Conservation (phyloP, 2,113 vertebrate species). For the Odontesthes bonariensis region DNA sequence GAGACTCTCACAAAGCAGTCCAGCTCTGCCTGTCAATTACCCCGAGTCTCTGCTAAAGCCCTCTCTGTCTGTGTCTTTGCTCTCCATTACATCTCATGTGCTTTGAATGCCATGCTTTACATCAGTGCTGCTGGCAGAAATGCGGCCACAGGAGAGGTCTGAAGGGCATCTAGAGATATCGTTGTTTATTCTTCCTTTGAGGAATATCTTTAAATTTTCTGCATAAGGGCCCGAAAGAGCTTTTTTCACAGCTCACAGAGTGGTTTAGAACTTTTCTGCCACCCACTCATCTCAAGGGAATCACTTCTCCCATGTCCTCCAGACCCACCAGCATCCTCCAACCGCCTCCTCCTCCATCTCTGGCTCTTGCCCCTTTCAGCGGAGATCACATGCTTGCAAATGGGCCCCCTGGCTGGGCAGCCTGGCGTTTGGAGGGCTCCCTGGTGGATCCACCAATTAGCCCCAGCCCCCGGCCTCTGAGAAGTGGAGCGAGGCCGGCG, state of each 20-base stretch:
- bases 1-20: constrained; percentile 49
- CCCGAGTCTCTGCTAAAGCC: constrained; percentile 42
- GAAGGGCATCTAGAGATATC: constrained; percentile 12
- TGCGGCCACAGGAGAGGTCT: background rate
- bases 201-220: constrained; percentile 28
- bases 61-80: constrained; percentile 28
- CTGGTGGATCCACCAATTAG: constrained; percentile 80
- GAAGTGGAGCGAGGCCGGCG: constrained; percentile 63
- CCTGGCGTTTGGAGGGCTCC: constrained; percentile 68
- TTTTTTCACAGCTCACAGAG: constrained; percentile 38
- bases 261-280: constrained; percentile 53
- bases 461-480: constrained; percentile 65
- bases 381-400: constrained; percentile 72
- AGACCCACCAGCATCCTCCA: constrained; percentile 30
- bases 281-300: constrained; percentile 61
- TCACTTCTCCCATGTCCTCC: constrained; percentile 48
- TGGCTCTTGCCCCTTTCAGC: constrained; percentile 36
- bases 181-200: constrained; percentile 36
- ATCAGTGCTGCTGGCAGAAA: constrained; percentile 16
- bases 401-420: constrained; percentile 43
- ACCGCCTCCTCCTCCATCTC: constrained; percentile 20
- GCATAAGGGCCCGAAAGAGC: constrained; percentile 13
- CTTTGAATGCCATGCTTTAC: constrained; percentile 34
- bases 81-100: constrained; percentile 20
- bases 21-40: constrained; percentile 74